Percentiles rank a stretch among this genome's conserved stretches.
Conservation (phyloP, 53 echinoderm and acorn worm species). For the Glandiceps talaboti region DNA sequence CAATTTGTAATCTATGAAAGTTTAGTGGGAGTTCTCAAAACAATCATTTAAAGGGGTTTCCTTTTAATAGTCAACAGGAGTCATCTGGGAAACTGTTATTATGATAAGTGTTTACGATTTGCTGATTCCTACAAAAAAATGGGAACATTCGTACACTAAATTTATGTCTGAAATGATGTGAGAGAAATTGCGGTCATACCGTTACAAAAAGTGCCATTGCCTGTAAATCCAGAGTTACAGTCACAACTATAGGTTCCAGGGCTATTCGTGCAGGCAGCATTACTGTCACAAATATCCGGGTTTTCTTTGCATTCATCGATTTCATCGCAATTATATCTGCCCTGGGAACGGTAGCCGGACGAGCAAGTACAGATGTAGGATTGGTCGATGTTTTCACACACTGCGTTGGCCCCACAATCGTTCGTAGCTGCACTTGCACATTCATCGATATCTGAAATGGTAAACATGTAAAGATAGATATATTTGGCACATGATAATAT, state of each 20-base stretch:
- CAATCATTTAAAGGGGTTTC: too few relatives aligned
- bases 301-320: slow-evolving; percentile 26
- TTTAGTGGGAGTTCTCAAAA: too few relatives aligned
- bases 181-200: too few relatives aligned
- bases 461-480: not conserved
- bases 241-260: not conserved
- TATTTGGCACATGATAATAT: not conserved
- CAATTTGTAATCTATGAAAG: too few relatives aligned
- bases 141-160: too few relatives aligned
- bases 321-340: slow-evolving; percentile 1
- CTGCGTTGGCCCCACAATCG: slow-evolving; percentile 25
- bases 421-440: slow-evolving; percentile 19
- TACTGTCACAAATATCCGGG: not conserved
- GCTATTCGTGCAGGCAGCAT: not conserved
- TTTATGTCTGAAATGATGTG: too few relatives aligned
- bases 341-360: slow-evolving; percentile 63
- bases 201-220: slow-evolving; percentile 6
- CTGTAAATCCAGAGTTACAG: not conserved
- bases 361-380: slow-evolving; percentile 47
- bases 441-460: slow-evolving; percentile 58
- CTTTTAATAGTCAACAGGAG: too few relatives aligned
- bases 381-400: slow-evolving; percentile 43
- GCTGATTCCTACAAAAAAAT: too few relatives aligned
- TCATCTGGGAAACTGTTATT: too few relatives aligned
- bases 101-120: too few relatives aligned